Evolutionary conservation across 2,888 invertebrate species (phyloP), one percentile per base, ranked within the genome.

Genomic region (Ernsta delagoae): DNA sequence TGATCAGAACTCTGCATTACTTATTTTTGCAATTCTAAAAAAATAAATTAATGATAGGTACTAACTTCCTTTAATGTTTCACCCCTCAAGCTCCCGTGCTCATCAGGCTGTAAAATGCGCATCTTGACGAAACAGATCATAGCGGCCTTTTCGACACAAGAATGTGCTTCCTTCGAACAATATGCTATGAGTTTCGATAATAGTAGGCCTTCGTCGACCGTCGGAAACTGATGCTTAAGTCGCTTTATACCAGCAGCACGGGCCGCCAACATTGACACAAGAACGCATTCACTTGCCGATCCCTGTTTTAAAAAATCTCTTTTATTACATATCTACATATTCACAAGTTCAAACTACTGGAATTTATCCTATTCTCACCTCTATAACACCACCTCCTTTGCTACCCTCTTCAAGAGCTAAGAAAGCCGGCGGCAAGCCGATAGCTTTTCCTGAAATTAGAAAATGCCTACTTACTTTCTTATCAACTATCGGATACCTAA

Each of bases 41-140:
- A 36, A 36, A 36, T 36, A 4, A 36, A 36, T 4, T 36, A 36
- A 45, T n/a, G n/a, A n/a, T 45, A 48, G 12, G n/a, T 60, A 76
- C 85, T 84, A 85, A 97, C 98, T 94, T 97, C 96, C 79, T 95
- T 94, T 65, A 98, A 88, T 7, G 97, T 97, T 71, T 96, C 95
- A 1, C 98, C 98, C 70, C 98, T 94, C 65, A 98, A 94, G 41
- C 96, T 95, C 70, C 97, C 97, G 73, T 96, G 95, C 71, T 96
- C 96, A 81, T 98, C 98, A 0, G 98, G 97, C 82, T 98, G 98
- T 72, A 98, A 91, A 83, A 98, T 98, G 63, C 98, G 94, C 70
- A 98, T 88, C 85, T 98, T 98, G 8, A 98, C 98, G 82, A 98
- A 98, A 80, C 96, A 96, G 78, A 98, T 98, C 98, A 98, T 98